These are phyloP conservation scores for Agonum fuliginosum DNA, from an alignment of 2,888 invertebrate genomes.

Conservation along the genomic window DNA sequence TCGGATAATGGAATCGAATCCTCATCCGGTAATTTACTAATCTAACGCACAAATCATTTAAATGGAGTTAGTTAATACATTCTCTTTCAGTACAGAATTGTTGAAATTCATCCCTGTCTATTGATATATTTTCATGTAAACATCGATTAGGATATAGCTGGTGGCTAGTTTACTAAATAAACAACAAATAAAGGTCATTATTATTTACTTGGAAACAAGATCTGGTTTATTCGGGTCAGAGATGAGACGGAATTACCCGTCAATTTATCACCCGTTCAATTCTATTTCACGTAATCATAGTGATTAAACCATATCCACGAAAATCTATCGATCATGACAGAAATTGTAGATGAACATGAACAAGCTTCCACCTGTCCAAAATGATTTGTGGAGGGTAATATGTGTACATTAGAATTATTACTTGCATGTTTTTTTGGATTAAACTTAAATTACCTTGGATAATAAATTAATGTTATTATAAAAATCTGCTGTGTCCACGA, in stretches of 20 bases:
- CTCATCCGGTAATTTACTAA: too few species aligned
- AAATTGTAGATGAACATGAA: neutral
- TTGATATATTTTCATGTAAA: too few species aligned
- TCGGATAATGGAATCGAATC: too few species aligned
- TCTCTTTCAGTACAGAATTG: too few species aligned
- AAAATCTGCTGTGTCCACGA: too few species aligned
- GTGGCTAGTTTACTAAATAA: too few species aligned
- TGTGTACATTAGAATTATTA: too few species aligned
- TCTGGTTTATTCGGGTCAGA: slow-evolving; percentile 1
- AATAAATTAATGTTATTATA: too few species aligned
- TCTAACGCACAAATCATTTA: too few species aligned
- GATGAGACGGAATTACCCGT: neutral
- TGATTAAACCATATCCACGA: slow-evolving; percentile 1
- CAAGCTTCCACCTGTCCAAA: neutral
- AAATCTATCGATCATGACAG: slow-evolving; percentile 14
- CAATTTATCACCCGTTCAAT: slow-evolving; percentile 22
- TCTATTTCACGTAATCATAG: slow-evolving; percentile 2
- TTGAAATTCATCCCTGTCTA: too few species aligned
- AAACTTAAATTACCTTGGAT: too few species aligned
- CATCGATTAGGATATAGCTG: neutral
- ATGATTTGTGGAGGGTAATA: neutral
- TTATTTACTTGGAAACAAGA: neutral
- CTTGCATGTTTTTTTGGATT: neutral
- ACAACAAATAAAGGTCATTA: slow-evolving; percentile 1
- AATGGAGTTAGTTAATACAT: too few species aligned